Evolutionary conservation across 1,140 invertebrate species (phyloP).

Genomic region (Micrasema minimum): DNA sequence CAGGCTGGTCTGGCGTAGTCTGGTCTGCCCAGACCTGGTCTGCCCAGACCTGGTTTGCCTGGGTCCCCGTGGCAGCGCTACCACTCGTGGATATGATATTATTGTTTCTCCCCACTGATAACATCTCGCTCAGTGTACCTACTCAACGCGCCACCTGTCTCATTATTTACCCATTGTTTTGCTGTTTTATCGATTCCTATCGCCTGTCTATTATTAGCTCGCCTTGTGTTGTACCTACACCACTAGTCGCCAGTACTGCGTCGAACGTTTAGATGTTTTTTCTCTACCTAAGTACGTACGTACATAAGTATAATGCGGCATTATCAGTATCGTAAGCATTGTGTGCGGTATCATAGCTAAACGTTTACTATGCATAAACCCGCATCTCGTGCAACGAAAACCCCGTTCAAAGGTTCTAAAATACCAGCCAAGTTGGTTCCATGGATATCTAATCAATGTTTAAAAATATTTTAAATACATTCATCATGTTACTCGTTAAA

Average conservation of each 20-base stretch:
- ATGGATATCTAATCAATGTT: too few species aligned
- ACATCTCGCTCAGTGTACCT: conserved; percentile 14
- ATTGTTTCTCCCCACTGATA: conserved; percentile 21
- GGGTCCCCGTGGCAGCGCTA: not conserved
- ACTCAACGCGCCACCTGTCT: conserved; percentile 43
- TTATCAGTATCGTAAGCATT: conserved; percentile 10
- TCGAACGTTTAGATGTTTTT: conserved; percentile 16
- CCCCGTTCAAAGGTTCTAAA: too few species aligned
- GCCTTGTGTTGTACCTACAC: not conserved
- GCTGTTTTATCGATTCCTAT: conserved; percentile 48
- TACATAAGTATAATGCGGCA: not conserved
- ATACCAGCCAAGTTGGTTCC: too few species aligned
- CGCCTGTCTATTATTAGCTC: conserved; percentile 48
- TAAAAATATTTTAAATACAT: too few species aligned
- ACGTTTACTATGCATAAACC: conserved; percentile 1
- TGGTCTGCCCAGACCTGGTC: not conserved
- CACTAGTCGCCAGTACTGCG: not conserved
- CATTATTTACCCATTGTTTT: conserved; percentile 49
- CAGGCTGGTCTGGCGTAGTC: not conserved
- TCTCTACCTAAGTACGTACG: not conserved
- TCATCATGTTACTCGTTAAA: too few species aligned
- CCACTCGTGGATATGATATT: conserved; percentile 21
- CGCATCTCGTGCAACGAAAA: too few species aligned
- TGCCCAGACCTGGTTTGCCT: not conserved
- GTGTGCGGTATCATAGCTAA: conserved; percentile 2